phyloP scores from a whole-genome alignment of 2,888 invertebrate species.

The Tromatobia lineatoria region DNA sequence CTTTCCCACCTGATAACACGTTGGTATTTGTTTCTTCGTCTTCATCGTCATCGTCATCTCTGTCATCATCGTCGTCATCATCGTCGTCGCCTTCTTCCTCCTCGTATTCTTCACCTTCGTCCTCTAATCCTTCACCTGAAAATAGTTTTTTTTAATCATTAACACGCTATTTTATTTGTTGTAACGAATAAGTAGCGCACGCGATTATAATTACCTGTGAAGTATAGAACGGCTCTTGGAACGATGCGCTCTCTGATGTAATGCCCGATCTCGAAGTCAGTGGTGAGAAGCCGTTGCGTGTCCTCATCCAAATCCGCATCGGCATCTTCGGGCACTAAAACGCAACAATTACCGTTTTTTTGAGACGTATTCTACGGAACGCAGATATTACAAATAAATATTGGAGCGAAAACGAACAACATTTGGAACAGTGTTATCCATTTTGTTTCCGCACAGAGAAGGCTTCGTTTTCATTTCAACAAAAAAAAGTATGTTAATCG shows the following conservation, averaged over 20 bases:
- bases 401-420: no score
- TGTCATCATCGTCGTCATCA: slow-evolving; percentile 79
- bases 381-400: no score
- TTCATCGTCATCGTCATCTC: slow-evolving; percentile 83
- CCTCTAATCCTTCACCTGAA: slow-evolving; percentile 88
- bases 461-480: no score
- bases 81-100: slow-evolving; percentile 86
- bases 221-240: slow-evolving; percentile 98
- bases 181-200: background rate
- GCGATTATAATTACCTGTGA: slow-evolving; percentile 92
- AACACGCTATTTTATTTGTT: slow-evolving; percentile 4
- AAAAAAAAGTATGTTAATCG: no score
- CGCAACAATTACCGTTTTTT: background rate
- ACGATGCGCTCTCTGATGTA: slow-evolving; percentile 98
- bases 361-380: background rate
- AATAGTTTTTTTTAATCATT: slow-evolving; percentile 9
- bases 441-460: no score
- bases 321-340: slow-evolving; percentile 92
- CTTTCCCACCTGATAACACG: slow-evolving; percentile 85
- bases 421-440: no score
- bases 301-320: slow-evolving; percentile 96
- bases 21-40: slow-evolving; percentile 88
- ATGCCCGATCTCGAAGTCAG: slow-evolving; percentile 99
- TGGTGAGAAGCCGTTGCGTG: slow-evolving; percentile 93
- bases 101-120: slow-evolving; percentile 92